Evolutionary conservation across 2,888 invertebrate species (phyloP), one percentile per base, ranked within the genome.

Genomic region (Ornithoptera priamus): DNA sequence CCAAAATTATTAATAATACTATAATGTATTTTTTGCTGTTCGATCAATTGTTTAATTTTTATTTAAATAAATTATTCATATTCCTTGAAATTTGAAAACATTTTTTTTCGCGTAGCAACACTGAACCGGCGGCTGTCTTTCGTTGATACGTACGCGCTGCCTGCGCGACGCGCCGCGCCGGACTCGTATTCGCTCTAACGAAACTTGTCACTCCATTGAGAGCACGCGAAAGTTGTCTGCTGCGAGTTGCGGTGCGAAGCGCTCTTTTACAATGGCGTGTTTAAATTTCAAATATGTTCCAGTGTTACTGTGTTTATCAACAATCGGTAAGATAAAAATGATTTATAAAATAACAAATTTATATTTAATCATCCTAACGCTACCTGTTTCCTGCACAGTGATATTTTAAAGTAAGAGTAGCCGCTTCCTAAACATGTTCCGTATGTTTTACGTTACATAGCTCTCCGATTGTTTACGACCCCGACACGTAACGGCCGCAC

Each of bases 311-410:
- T 83, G 80, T 77, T 74, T 84, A 67, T 67, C 76, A 53, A 68
- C 79, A 36, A 72, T 76, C 69, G 88, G 89, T 90, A 72, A 88
- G 89, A 85, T 64, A 78, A 78, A 74, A 65, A 36, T 69, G 18
- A 36, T 59, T 46, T 39, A n/a, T 58, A 30, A 56, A 65, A 58
- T 57, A 59, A 4, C 65, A 39, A 22, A 15, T 57, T 6, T 53
- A 61, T 60, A 30, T 65, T 36, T 39, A 20, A n/a, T 36, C 39
- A 46, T 24, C 12, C 30, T 15, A 46, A 15, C 15, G 46, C 46
- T 15, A 46, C 42, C 30, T 12, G 46, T 1, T 46, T 46, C 4
- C 46, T 46, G 46, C 15, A 2, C 46, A 1, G 15, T 46, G 15
- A 15, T 46, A 46, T 12, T 46, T 46, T 46, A 2, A 18, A 68